Base-by-base conservation (phyloP, 2,113 vertebrate genomes). In the Marmota monax region DNA sequence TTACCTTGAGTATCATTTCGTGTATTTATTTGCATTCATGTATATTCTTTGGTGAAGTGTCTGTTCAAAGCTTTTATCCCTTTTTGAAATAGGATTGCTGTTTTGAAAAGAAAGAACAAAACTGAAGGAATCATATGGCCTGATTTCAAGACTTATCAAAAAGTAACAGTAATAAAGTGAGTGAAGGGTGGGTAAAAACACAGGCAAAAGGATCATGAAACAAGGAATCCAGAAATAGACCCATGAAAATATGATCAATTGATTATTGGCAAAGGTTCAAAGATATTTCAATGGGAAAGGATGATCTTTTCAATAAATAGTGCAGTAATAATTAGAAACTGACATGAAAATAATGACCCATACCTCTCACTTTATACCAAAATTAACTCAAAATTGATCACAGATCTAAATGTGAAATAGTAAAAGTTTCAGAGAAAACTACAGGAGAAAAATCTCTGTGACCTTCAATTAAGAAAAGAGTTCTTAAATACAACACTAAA, bases 101-200 rank as follows among this genome's bases (percentile, higher is more conserved):
- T 76, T 88, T 93, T 84, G 42, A 89, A 92, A 90, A 78, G 22
- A 84, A 90, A 88, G 9, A 84, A 87, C 32, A n/a, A 88, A 39
- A n/a, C 1, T 87, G 48, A 90, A 74, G 58, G 27, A 74, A 14
- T 94, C 39, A 80, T 69, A 69, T 69, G 65, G 11, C 14, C 65
- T 13, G 67, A 72, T 51, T 53, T 61, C 61, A 93, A 93, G 82
- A 70, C 3, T 83, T 86, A 27, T 63, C 5, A 34, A 7, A 88
- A 78, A 93, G 22, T 37, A 51, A 61, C 7, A n/a, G 32, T 82
- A 85, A 83, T 37, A 8, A 42, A 69, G 67, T 74, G 14, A 91
- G 16, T 61, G 7, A 82, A 56, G 32, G 84, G 32, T 58, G 45
- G 45, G 17, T 53, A 69, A 94, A 79, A 85, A 51, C n/a, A 56